Evolutionary conservation across 2,113 vertebrate species (phyloP), one percentile per base, ranked within the genome.

Genomic region (Galbula dea): DNA sequence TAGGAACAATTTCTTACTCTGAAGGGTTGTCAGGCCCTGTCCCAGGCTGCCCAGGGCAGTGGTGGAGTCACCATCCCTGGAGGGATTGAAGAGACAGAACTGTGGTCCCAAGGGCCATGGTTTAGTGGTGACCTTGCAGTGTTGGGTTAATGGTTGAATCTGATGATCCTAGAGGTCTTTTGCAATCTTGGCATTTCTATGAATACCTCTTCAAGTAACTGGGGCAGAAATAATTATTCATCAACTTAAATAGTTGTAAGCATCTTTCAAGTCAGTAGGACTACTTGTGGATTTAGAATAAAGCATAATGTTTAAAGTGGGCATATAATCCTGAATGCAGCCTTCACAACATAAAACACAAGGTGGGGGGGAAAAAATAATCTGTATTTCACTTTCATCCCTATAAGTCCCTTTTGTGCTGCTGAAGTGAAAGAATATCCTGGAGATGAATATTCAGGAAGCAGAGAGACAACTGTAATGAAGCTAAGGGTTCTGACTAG

Each of bases 371-470:
- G n/a, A n/a, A 88, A 88, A 92, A 85, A 66, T 86, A 24, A 24
- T 51, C 72, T 94, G 78, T 30, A 5, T 62, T 69, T 78, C 43
- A 24, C 72, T 49, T 43, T 59, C 49, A 43, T 52, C 41, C 30
- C 36, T 77, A 32, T 23, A 30, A 55, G 67, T 58, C 18, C 69
- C 36, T 79, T n/a, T 79, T 88, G 30, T 85, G 62, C 49, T 73
- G 80, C 63, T 54, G 89, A 84, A 96, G 51, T 49, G 89, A 83
- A 74, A 95, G 89, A 88, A 93, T 84, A 90, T 82, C 54, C 91
- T 94, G 51, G 90, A 93, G 86, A 88, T 89, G 95, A 96, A 92
- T 93, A 93, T 77, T 85, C 89, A 87, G 46, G 84, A 43, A 94
- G 93, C 88, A 77, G 54, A 58, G 26, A 52, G 89, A 94, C 57